phyloP scores from a whole-genome alignment of 1,140 invertebrate genomes.

The Zaprionus nigranus region DNA sequence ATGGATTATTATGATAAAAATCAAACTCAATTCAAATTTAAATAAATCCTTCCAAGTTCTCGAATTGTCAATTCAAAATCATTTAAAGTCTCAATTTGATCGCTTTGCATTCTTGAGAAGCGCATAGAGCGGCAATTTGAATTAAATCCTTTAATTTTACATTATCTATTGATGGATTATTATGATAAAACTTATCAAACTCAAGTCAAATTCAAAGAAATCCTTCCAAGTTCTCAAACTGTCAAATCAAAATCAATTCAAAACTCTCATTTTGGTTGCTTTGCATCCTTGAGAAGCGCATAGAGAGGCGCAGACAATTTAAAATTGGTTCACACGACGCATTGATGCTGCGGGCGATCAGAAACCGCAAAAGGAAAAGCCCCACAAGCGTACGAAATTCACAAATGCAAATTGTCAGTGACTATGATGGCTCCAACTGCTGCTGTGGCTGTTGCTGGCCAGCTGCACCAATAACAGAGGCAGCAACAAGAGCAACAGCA shows the following conservation, averaged over 20 bases:
- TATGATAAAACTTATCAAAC: too few species aligned
- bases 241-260: not conserved
- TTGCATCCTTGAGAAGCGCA: constrained; percentile 15
- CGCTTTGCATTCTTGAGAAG: too few species aligned
- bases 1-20: too few species aligned
- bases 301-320: constrained; percentile 1
- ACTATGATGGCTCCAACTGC: constrained; percentile 50
- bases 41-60: too few species aligned
- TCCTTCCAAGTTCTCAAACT: too few species aligned
- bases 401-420: constrained; percentile 57
- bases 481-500: constrained; percentile 38
- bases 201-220: too few species aligned
- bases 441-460: constrained; percentile 50
- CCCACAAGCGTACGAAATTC: constrained; percentile 63
- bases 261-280: not conserved
- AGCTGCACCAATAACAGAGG: constrained; percentile 55
- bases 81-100: too few species aligned
- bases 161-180: too few species aligned
- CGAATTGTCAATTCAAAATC: too few species aligned
- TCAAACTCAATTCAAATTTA: too few species aligned
- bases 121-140: too few species aligned
- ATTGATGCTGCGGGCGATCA: not conserved
- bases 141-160: too few species aligned
- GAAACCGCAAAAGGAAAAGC: constrained; percentile 70
- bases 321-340: constrained; percentile 59